phyloP scores from a whole-genome alignment of 2,113 vertebrate species.

The Mormyrus iriodes region DNA sequence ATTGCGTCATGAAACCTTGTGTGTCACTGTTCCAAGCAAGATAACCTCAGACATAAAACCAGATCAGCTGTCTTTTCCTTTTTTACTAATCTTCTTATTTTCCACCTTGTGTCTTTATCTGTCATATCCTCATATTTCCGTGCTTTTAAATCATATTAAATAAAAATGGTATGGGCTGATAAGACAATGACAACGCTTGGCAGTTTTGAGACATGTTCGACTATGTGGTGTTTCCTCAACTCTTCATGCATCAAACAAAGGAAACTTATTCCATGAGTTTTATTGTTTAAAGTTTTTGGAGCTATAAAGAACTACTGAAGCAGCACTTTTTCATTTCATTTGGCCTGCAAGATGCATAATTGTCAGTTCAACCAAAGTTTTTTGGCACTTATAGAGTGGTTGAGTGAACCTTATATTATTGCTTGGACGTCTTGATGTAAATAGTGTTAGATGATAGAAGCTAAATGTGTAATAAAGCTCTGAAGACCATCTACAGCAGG shows the following conservation, averaged over 20 bases:
- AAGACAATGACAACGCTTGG: background rate
- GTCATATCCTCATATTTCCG: conserved; percentile 11
- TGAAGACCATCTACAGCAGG: background rate
- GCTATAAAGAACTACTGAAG: background rate
- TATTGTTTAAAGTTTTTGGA: background rate
- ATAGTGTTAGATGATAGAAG: background rate
- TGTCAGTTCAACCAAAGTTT: background rate
- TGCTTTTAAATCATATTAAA: background rate
- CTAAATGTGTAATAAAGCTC: background rate
- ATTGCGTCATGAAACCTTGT: background rate
- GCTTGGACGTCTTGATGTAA: background rate
- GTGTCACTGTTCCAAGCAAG: background rate
- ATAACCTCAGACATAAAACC: conserved; percentile 23
- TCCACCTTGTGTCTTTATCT: conserved; percentile 17
- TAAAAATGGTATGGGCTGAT: background rate
- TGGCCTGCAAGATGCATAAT: background rate
- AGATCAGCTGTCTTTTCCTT: background rate
- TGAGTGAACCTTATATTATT: background rate
- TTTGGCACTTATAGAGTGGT: background rate
- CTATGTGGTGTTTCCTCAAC: background rate
- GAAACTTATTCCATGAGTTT: background rate
- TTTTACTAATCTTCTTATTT: background rate
- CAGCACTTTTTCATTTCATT: background rate
- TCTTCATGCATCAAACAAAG: background rate
- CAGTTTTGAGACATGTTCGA: background rate